Base-by-base conservation (phyloP, 2,888 invertebrate species). In the Tipula lateralis region DNA sequence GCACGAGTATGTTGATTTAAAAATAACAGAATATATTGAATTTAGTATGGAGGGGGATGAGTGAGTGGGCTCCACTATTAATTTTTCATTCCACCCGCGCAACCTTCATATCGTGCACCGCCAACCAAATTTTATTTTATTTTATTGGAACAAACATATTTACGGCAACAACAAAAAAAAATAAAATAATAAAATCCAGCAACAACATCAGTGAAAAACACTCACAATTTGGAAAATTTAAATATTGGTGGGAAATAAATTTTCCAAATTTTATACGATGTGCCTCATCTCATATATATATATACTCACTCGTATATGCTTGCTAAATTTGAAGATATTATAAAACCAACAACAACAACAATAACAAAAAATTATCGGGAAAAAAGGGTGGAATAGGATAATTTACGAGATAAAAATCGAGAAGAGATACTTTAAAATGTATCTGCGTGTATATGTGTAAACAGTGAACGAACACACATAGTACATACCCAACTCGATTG, bases 221-320 rank as follows among this genome's bases (percentile, higher is more conserved):
- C 82, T 82, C 30, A 32, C 29, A 82, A 82, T 82, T 82, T 82
- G 30, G 30, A 82, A 82, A 82, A 82, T 82, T 82, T 32, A 82
- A 82, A 82, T 82, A 82, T 82, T 82, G 82, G 82, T 82, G 82
- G 82, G 82, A 82, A 82, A 82, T 82, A 82, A 82, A 82, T 82
- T 82, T 82, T 82, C 82, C 30, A 82, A 82, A 30, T 66, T 66
- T 66, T 66, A 50, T 50, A 50, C 5, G n/a, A 5, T 44, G 16
- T 44, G n/a, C n/a, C n/a, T n/a, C n/a, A n/a, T n/a, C n/a, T n/a
- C n/a, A n/a, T n/a, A 24, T 66, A 24, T 66, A 66, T 9, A 24
- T 16, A 3, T 44, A 13, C 24, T 19, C 24, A 66, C 24, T 24
- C 66, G 24, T 66, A 66, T 24, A 66, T 66, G 66, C 24, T 66